phyloP scores from a whole-genome alignment of 2,113 vertebrate genomes.

The Furnarius figulus region DNA sequence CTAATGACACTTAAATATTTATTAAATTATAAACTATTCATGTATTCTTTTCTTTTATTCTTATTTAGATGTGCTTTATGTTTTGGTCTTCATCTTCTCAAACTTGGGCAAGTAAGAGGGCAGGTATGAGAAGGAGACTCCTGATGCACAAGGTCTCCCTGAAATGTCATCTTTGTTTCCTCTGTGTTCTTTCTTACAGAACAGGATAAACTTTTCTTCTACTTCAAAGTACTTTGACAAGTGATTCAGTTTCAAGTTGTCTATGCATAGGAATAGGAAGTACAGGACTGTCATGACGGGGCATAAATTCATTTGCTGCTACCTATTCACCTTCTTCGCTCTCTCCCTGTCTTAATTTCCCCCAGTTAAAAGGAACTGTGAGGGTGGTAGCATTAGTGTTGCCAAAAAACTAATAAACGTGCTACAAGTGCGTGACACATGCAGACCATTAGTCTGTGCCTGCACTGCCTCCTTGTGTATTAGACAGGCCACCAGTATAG shows the following conservation, averaged over 20 bases:
- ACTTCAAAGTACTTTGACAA: neutral
- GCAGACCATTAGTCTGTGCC: slow-evolving; percentile 37
- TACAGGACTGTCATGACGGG: neutral
- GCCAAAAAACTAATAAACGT: slow-evolving; percentile 17
- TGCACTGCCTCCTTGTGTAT: slow-evolving; percentile 63
- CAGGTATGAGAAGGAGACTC: neutral
- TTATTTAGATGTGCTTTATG: neutral
- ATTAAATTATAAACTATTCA: neutral
- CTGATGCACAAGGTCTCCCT: neutral
- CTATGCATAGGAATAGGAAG: neutral
- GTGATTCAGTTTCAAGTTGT: neutral
- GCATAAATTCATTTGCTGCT: neutral
- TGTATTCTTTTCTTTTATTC: neutral
- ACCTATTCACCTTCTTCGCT: neutral
- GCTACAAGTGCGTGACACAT: neutral
- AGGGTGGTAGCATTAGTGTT: neutral
- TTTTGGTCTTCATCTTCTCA: neutral
- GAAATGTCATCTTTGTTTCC: neutral
- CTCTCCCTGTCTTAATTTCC: neutral
- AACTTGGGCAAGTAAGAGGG: neutral
- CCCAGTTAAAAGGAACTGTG: neutral
- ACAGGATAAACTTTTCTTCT: neutral
- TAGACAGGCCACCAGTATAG: neutral
- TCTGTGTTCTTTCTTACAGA: neutral
- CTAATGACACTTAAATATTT: neutral